A percentile compares a stretch with the other conserved stretches of the same genome.
Evolutionary conservation across 2,113 vertebrate genomes (phyloP).

Genomic region (Shinisaurus crocodilurus): DNA sequence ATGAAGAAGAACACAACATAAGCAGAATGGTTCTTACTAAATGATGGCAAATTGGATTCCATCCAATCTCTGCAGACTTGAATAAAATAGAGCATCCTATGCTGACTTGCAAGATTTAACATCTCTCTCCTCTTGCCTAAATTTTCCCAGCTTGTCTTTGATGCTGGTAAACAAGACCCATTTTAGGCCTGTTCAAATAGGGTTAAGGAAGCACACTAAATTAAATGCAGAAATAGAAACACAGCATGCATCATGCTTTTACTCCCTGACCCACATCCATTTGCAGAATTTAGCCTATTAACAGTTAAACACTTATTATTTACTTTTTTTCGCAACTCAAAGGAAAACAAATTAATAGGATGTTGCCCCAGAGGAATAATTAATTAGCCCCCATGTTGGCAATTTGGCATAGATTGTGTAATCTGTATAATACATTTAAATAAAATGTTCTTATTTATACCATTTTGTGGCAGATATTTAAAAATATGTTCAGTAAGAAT

Average conservation of each 20-base stretch:
- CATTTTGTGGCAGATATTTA: slow-evolving; percentile 40
- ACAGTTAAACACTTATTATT: slow-evolving; percentile 75
- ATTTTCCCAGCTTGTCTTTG: slow-evolving; percentile 53
- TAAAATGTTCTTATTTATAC: slow-evolving; percentile 60
- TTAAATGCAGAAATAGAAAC: slow-evolving; percentile 64
- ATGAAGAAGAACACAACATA: slow-evolving; percentile 69
- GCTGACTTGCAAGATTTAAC: slow-evolving; percentile 62
- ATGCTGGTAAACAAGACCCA: slow-evolving; percentile 43
- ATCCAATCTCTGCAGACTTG: slow-evolving; percentile 72
- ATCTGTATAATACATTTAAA: slow-evolving; percentile 70
- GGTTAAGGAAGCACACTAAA: slow-evolving; percentile 68
- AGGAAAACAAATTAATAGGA: slow-evolving; percentile 67
- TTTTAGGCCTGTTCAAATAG: slow-evolving; percentile 50
- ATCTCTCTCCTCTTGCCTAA: slow-evolving; percentile 39
- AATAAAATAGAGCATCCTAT: slow-evolving; percentile 59
- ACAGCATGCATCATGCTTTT: slow-evolving; percentile 65
- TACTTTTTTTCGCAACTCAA: slow-evolving; percentile 67
- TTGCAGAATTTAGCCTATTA: slow-evolving; percentile 73
- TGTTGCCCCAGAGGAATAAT: slow-evolving; percentile 75
- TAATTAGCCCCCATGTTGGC: slow-evolving; percentile 72
- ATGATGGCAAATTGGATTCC: slow-evolving; percentile 79
- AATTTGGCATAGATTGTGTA: slow-evolving; percentile 57
- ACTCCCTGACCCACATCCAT: slow-evolving; percentile 73
- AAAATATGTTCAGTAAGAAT: slow-evolving; percentile 58
- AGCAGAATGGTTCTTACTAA: slow-evolving; percentile 76